Percentiles rank a stretch among this genome's conserved stretches.
phyloP scores from a whole-genome alignment of 2,113 vertebrate species.

The Oostethus manadensis region DNA sequence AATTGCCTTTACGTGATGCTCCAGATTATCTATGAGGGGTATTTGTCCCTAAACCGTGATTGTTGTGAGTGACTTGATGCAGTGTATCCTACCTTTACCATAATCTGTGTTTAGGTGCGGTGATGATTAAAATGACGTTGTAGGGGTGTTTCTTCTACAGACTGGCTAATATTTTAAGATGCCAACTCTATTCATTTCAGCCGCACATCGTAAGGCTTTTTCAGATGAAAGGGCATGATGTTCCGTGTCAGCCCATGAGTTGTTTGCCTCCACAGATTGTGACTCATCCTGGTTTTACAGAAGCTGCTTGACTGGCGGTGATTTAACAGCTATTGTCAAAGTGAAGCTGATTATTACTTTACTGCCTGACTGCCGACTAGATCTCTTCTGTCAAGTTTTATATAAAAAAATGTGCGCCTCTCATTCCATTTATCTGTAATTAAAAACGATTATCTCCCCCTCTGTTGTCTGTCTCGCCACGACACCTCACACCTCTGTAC shows the following conservation, averaged over 20 bases:
- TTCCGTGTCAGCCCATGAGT: slow-evolving; percentile 18
- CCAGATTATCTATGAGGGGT: neutral
- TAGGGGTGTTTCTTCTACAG: neutral
- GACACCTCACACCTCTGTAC: slow-evolving; percentile 47
- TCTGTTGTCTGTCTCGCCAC: slow-evolving; percentile 44
- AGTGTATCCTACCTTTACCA: neutral
- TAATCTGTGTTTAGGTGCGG: neutral
- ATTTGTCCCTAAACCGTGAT: neutral
- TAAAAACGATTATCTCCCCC: slow-evolving; percentile 53
- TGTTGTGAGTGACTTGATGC: neutral
- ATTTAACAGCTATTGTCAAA: slow-evolving; percentile 32
- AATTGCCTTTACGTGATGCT: neutral
- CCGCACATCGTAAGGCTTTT: slow-evolving; percentile 11
- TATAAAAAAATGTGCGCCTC: slow-evolving; percentile 27
- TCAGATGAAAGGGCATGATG: slow-evolving; percentile 15
- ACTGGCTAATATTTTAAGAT: slow-evolving; percentile 27
- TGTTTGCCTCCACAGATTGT: slow-evolving; percentile 40
- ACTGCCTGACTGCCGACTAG: slow-evolving; percentile 29
- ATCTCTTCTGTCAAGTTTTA: slow-evolving; percentile 43
- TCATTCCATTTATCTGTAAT: slow-evolving; percentile 48
- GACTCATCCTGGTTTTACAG: slow-evolving; percentile 41
- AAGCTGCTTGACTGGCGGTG: slow-evolving; percentile 25
- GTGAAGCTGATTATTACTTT: slow-evolving; percentile 30
- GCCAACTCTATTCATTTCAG: slow-evolving; percentile 20
- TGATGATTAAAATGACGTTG: slow-evolving; percentile 23